Evolutionary conservation across 2,888 invertebrate species (phyloP).

Genomic region (Girardia tigrina): DNA sequence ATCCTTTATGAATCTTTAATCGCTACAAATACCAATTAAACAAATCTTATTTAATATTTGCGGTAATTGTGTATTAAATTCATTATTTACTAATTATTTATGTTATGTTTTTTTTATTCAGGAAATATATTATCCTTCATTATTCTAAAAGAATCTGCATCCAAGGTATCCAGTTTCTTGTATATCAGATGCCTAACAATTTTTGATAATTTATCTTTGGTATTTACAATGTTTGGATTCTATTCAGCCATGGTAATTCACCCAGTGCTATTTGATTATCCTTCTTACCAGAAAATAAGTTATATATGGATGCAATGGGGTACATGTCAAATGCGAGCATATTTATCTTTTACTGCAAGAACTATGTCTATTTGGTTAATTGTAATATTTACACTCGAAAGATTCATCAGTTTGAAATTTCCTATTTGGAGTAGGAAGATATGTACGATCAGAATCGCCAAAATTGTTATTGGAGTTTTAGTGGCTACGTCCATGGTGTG

Average conservation of each 20-base stretch:
- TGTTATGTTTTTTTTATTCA: not conserved
- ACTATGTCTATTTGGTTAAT: not conserved
- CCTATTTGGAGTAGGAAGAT: not conserved
- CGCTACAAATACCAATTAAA: no score
- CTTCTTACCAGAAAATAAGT: not conserved
- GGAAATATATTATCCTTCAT: not conserved
- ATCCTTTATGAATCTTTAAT: no score
- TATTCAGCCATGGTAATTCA: not conserved
- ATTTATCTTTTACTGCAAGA: not conserved
- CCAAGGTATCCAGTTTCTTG: not conserved
- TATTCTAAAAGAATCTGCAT: not conserved
- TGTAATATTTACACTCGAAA: not conserved
- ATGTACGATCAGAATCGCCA: not conserved
- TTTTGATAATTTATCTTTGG: not conserved
- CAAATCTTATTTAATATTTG: no score
- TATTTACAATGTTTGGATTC: not conserved
- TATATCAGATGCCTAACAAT: slow-evolving; percentile 4
- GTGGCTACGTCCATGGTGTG: not conserved
- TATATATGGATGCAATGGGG: not conserved
- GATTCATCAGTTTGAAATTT: not conserved
- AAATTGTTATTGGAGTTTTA: not conserved
- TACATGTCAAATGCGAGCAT: not conserved
- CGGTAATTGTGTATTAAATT: no score
- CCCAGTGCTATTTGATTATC: not conserved
- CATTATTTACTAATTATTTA: no score